A percentile compares a stretch with the other conserved stretches of the same genome.
Evolutionary conservation across 2,797 vertebrate species (phyloP).

Genomic region (Malurus leucopterus): DNA sequence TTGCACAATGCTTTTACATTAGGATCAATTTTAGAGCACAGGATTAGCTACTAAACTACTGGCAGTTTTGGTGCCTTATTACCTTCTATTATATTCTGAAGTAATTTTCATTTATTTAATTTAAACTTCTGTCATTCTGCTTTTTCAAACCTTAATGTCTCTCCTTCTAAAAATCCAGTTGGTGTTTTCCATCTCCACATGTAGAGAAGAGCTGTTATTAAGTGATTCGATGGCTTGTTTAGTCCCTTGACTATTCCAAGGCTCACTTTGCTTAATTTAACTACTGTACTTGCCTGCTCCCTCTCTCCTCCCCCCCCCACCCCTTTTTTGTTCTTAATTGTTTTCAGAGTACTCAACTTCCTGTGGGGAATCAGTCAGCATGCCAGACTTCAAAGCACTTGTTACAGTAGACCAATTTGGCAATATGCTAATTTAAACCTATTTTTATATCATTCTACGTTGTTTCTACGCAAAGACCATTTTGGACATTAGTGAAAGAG

Average conservation of each 20-base stretch:
- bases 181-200: constrained; percentile 28
- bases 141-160: constrained; percentile 30
- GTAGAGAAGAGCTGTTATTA: constrained; percentile 42
- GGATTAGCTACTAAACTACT: constrained; percentile 57
- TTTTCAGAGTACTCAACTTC: constrained; percentile 64
- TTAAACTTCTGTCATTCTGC: constrained; percentile 48
- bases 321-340: constrained; percentile 62
- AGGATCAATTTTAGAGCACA: constrained; percentile 61
- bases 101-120: constrained; percentile 70
- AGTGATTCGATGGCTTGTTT: constrained; percentile 61
- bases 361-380: constrained; percentile 68
- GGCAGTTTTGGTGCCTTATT: constrained; percentile 63
- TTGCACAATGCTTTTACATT: constrained; percentile 56
- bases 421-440: constrained; percentile 64
- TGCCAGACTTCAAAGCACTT: constrained; percentile 65
- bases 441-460: constrained; percentile 38
- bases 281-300: constrained; percentile 41
- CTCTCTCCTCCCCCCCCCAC: background rate
- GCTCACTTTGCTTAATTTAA: constrained; percentile 59
- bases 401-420: constrained; percentile 65
- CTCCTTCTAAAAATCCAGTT: constrained; percentile 32
- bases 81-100: constrained; percentile 59
- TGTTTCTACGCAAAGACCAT: constrained; percentile 43
- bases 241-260: constrained; percentile 58
- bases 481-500: constrained; percentile 30